These are phyloP conservation scores for Mirounga angustirostris DNA, from an alignment of 2,113 vertebrate genomes.

Conservation along the genomic window DNA sequence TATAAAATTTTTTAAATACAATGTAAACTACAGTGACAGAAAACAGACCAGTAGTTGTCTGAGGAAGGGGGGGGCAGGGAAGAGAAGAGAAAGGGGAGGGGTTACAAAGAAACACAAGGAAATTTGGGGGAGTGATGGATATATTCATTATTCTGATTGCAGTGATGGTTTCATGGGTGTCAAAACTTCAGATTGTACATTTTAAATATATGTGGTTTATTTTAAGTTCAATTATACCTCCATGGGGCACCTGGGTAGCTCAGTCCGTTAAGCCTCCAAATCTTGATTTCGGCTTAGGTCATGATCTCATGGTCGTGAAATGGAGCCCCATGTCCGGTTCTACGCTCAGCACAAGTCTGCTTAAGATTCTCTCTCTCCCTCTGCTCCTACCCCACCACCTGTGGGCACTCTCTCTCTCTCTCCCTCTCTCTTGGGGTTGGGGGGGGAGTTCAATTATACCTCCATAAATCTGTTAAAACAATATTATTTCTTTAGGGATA, in stretches of 20 bases:
- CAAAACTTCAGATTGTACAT: not conserved
- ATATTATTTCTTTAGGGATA: not conserved
- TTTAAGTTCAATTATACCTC: not conserved
- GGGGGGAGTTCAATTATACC: not conserved
- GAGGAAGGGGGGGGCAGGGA: not conserved
- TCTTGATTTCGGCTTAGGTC: too few species aligned
- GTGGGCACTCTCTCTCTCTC: too few species aligned
- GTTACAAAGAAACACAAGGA: not conserved
- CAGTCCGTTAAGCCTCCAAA: not conserved
- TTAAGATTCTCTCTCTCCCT: not conserved
- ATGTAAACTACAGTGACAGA: not conserved
- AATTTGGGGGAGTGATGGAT: not conserved
- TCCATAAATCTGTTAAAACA: not conserved
- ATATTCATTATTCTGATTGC: not conserved
- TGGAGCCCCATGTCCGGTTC: fast-evolving
- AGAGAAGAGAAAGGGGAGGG: not conserved
- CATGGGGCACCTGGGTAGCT: not conserved
- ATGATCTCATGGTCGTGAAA: not conserved
- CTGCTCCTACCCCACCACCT: not conserved
- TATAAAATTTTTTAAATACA: not conserved
- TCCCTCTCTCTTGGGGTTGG: too few species aligned
- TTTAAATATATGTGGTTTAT: not conserved
- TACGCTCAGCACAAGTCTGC: not conserved
- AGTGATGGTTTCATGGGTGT: not conserved
- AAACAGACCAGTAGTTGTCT: not conserved